Evolutionary conservation across 2,888 invertebrate genomes (phyloP).

Genomic region (Busseola fusca): DNA sequence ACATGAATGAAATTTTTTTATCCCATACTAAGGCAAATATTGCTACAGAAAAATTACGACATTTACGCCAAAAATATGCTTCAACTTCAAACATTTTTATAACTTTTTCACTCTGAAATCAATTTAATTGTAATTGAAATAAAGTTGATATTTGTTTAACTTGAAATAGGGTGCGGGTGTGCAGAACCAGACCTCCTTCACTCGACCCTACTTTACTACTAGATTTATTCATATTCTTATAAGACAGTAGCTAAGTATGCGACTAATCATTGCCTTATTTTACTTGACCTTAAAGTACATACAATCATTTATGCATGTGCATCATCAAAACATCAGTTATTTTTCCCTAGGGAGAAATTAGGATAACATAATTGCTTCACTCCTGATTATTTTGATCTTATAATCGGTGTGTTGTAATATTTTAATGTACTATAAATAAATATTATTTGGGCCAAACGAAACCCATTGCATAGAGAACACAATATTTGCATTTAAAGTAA

Average conservation of each 20-base stretch:
- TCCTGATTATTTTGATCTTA: neutral
- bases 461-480: no score
- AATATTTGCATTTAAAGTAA: neutral
- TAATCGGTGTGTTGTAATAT: no score
- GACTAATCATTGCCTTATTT: conserved; percentile 37
- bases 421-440: neutral
- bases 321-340: neutral
- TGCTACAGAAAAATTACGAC: no score
- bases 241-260: conserved; percentile 12
- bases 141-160: no score
- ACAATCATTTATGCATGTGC: conserved; percentile 8
- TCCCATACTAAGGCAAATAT: neutral
- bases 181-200: no score
- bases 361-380: neutral
- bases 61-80: no score
- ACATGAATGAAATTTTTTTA: neutral
- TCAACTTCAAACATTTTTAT: no score
- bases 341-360: neutral
- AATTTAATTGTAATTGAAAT: no score
- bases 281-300: conserved; percentile 7
- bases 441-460: no score
- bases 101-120: no score
- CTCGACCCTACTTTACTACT: neutral
- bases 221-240: conserved; percentile 3
- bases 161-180: no score